Percentiles rank a stretch among this genome's conserved stretches.
phyloP scores from a whole-genome alignment of 2,888 invertebrate species.

The Pogonocherus hispidulus region DNA sequence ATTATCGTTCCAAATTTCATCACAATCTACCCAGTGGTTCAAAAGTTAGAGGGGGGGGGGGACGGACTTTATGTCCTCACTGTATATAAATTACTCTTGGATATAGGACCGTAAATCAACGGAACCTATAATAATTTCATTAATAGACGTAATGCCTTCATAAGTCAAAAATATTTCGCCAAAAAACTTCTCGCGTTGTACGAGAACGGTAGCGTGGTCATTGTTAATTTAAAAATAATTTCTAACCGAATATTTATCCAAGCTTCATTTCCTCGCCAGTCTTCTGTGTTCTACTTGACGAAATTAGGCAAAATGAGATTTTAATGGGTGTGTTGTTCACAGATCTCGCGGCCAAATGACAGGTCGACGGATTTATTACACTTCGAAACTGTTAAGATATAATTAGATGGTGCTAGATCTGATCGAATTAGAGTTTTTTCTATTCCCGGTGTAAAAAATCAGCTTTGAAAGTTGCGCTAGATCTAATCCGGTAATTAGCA shows the following conservation, averaged over 20 bases:
- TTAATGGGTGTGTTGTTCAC: slow-evolving; percentile 31
- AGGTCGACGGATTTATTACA: not conserved
- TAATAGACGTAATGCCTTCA: not conserved
- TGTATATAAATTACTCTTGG: too few species aligned
- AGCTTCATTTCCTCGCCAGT: not conserved
- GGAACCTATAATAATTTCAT: too few species aligned
- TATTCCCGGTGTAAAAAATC: too few species aligned
- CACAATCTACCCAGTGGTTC: too few species aligned
- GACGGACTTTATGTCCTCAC: too few species aligned
- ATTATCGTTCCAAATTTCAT: too few species aligned
- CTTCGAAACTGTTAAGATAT: not conserved
- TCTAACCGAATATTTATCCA: not conserved
- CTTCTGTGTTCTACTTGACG: not conserved
- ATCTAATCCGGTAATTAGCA: too few species aligned
- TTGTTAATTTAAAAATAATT: slow-evolving; percentile 25
- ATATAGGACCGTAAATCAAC: too few species aligned
- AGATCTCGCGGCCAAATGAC: slow-evolving; percentile 5
- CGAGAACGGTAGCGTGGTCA: slow-evolving; percentile 9
- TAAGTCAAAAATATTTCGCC: not conserved
- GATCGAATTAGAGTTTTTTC: not conserved
- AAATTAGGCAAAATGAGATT: slow-evolving; percentile 34
- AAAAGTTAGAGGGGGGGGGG: too few species aligned
- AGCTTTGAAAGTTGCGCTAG: too few species aligned
- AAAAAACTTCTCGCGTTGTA: not conserved
- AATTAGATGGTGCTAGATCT: not conserved